Evolutionary conservation across 1,140 invertebrate species (phyloP), one percentile per base, ranked within the genome.

Genomic region (Lepidostoma basale): DNA sequence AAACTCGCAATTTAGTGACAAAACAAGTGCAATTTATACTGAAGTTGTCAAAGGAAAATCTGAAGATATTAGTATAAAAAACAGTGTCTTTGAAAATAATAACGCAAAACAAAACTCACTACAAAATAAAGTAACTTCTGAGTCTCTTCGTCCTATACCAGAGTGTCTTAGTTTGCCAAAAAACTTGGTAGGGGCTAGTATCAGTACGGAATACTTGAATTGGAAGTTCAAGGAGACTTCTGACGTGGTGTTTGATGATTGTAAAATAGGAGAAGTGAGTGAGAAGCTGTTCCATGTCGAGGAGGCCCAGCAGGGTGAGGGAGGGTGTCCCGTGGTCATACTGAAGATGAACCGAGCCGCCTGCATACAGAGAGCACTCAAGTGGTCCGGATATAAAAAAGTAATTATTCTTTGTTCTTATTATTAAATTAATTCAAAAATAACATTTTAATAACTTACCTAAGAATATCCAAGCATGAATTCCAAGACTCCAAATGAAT

Each of bases 301-400:
- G 10, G 28, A 23, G 18, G 20, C 9, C 14, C 1, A 14, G 1
- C 30, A 66, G 18, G 39, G 16, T 18, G 56, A 69, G 25, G 63
- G 36, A 33, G 20, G 63, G 16, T 69, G 67, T 25, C 64, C 44
- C 26, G 49, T 63, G 30, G 54, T 73, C 12, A 25, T 67, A 9
- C 28, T 73, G 36, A 63, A 65, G 23, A 73, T 63, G 36, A 56
- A 64, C 33, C 47, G 71, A 64, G 71, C 68, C 5, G 68, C 71
- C 10, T 56, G 62, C 12, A 60, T 73, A 9, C 64, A 62, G 60
- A 67, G 71, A 45, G 64, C 58, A 14, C 49, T 73, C 56, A 73
- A 73, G 28, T 73, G 62, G 58, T 73, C 71, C 22, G 71, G 71
- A 60, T 73, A 67, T 52, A 67, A 68, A 65, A 73, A 70, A 68